Base-by-base conservation (phyloP, 2,113 vertebrate genomes). In the Paracanthobrama guichenoti region DNA sequence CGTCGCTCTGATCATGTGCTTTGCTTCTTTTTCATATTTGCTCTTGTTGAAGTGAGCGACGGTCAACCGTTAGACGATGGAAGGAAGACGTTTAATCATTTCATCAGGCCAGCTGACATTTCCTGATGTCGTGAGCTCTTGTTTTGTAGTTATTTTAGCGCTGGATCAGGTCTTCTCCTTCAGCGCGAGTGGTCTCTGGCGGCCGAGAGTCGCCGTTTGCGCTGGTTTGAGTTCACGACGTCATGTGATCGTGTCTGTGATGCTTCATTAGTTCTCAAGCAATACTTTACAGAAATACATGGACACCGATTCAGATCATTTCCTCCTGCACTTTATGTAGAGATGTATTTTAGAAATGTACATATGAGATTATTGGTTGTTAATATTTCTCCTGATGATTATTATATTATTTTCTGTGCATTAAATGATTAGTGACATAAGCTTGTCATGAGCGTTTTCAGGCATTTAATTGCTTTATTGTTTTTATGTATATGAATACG, bases 271-370 rank as follows among this genome's bases (percentile, higher is more conserved):
- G 48, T 57, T 57, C 55, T 24, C 4, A 24, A 79, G 76, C 55
- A 77, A 39, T 77, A 77, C 13, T 35, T 53, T 12, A n/a, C 35
- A 71, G 4, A 44, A 18, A n/a, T 9, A 48, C 50, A 6, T 46
- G 44, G 11, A 1, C 66, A 39, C n/a, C n/a, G 64, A 67, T 72
- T 72, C 69, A 24, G 67, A 71, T 42, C 20, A 46, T 24, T 67
- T 73, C 31, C 12, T 81, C 50, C 74, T 85, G 84, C 84, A 87
- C 84, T 87, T 87, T 83, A 87, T 75, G 48, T 72, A 77, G 42
- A 78, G 71, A 75, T 84, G 22, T 84, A 62, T 81, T 81, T 71
- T 48, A 78, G 74, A 87, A 71, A 66, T 85, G 83, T 85, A 85
- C 24, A 79, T 85, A 77, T 42, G 64, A 48, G 53, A 84, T 60